phyloP scores from a whole-genome alignment of 2,797 vertebrate genomes.

The Otus scops region DNA sequence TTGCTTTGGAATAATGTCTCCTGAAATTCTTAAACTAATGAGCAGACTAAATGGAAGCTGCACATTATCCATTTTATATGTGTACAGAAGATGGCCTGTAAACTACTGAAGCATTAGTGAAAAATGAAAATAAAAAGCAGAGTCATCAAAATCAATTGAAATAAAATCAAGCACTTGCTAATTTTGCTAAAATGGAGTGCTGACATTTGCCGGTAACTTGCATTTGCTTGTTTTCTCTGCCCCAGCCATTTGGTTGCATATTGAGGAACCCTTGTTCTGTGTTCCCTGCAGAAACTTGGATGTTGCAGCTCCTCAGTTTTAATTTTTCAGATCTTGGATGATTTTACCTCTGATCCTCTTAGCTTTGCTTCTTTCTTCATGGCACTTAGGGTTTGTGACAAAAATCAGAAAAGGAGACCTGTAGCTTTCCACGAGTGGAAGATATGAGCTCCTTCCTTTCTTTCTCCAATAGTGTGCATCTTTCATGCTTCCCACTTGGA shows the following conservation, averaged over 20 bases:
- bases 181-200: neutral
- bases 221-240: neutral
- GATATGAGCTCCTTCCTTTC: neutral
- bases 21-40: neutral
- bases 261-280: neutral
- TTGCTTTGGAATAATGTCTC: neutral
- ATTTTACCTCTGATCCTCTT: neutral
- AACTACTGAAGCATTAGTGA: neutral
- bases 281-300: neutral
- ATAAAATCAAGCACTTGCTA: neutral
- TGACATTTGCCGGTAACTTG: neutral
- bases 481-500: slow-evolving; percentile 1
- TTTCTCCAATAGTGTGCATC: neutral
- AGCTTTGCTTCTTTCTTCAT: neutral
- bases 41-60: neutral
- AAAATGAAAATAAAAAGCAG: neutral
- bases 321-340: neutral
- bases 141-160: neutral
- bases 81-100: neutral
- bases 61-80: neutral
- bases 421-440: neutral
- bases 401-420: neutral
- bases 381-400: neutral
- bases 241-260: accelerated
- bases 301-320: neutral